Conservation (phyloP, 1,140 invertebrate species). For the Halesus radiatus region DNA sequence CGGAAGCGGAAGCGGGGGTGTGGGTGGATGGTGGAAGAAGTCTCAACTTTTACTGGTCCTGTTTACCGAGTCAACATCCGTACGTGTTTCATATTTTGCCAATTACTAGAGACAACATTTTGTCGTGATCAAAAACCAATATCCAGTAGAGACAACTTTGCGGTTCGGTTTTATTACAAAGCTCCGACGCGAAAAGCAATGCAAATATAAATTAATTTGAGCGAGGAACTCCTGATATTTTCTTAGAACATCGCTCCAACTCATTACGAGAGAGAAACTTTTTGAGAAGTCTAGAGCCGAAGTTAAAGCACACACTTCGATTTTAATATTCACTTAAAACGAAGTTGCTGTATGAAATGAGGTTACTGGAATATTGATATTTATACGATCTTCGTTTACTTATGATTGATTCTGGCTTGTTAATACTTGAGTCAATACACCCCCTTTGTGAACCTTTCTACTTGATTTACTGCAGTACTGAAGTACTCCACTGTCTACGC, state of each 20-base stretch:
- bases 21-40: not conserved
- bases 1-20: not conserved
- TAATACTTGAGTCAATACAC: conserved; percentile 9
- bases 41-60: conserved; percentile 42
- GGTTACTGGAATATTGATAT: conserved; percentile 43
- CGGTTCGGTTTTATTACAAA: conserved; percentile 48
- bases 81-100: conserved; percentile 56
- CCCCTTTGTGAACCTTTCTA: conserved; percentile 7
- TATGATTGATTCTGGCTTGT: conserved; percentile 6
- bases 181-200: conserved; percentile 46
- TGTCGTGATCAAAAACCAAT: conserved; percentile 56
- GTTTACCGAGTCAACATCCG: conserved; percentile 53
- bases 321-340: conserved; percentile 52
- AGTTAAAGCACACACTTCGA: conserved; percentile 52
- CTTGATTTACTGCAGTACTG: not conserved
- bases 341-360: conserved; percentile 38
- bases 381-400: conserved; percentile 42
- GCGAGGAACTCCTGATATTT: conserved; percentile 48
- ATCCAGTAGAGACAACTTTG: conserved; percentile 37
- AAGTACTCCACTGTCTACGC: not conserved
- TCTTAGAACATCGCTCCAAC: conserved; percentile 54
- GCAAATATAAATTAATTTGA: conserved; percentile 57
- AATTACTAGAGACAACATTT: conserved; percentile 57
- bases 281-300: conserved; percentile 34
- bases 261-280: conserved; percentile 51